Conservation (phyloP, 2,113 vertebrate genomes). For the Mastomys natalensis region DNA sequence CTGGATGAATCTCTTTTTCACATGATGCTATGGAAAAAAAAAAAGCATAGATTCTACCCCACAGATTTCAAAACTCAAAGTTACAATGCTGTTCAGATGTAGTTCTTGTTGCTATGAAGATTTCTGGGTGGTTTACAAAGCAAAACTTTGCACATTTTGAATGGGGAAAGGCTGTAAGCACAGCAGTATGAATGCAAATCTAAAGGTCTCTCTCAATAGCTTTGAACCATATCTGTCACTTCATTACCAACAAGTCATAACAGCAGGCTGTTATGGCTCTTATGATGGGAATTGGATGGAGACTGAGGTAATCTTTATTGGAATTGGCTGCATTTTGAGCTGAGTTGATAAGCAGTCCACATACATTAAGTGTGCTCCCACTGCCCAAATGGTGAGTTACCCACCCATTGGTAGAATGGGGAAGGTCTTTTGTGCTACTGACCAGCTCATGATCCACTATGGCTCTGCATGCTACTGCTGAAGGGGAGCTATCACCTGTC, state of each 20-base stretch:
- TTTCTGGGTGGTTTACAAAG: slow-evolving; percentile 48
- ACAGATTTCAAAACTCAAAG: slow-evolving; percentile 42
- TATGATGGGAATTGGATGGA: background rate
- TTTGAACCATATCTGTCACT: background rate
- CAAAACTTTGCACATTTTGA: slow-evolving; percentile 31
- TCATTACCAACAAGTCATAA: slow-evolving; percentile 46
- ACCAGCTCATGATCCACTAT: background rate
- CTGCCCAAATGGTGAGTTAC: background rate
- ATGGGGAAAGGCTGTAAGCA: background rate
- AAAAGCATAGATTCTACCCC: background rate
- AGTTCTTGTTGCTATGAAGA: slow-evolving; percentile 46
- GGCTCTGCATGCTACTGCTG: background rate
- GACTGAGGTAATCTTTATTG: background rate
- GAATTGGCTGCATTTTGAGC: background rate
- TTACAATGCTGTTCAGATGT: background rate
- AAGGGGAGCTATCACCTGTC: background rate
- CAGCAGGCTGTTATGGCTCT: background rate
- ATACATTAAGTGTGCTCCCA: background rate
- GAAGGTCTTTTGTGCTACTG: background rate
- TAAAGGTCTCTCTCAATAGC: slow-evolving; percentile 40
- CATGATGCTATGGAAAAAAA: background rate
- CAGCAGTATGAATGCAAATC: slow-evolving; percentile 35
- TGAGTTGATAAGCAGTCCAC: background rate
- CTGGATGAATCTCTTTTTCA: background rate
- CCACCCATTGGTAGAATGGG: background rate